Evolutionary conservation across 2,113 vertebrate species (phyloP).

Genomic region (Phainopepla nitens): DNA sequence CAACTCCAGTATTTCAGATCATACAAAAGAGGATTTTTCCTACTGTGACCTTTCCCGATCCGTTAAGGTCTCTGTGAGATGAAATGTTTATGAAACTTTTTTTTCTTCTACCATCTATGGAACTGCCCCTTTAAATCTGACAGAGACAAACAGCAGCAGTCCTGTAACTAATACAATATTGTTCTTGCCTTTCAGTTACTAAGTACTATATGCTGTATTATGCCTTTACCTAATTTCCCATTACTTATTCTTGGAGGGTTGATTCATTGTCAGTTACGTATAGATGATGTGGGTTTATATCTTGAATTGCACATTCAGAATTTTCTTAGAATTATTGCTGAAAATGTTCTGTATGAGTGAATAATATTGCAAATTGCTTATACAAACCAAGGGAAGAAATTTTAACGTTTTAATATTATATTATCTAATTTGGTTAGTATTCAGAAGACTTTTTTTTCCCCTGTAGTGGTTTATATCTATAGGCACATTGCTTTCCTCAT

Average conservation of each 20-base stretch:
- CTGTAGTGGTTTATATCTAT: neutral
- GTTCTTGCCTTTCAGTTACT: neutral
- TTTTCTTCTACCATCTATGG: neutral
- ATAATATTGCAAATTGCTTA: neutral
- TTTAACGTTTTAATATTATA: neutral
- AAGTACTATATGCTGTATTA: neutral
- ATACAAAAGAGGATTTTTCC: neutral
- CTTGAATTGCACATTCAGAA: neutral
- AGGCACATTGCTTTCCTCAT: neutral
- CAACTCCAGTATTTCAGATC: neutral
- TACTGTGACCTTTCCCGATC: neutral
- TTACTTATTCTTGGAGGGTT: neutral
- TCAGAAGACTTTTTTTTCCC: neutral
- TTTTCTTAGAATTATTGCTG: neutral
- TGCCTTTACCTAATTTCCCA: neutral
- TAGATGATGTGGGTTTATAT: neutral
- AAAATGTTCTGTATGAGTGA: neutral
- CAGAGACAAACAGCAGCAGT: neutral
- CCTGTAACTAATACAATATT: neutral
- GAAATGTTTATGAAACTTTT: neutral
- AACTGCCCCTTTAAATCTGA: neutral
- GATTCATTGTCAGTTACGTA: neutral
- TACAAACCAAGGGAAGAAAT: neutral
- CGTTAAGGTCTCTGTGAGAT: neutral
- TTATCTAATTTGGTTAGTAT: neutral